phyloP scores from a whole-genome alignment of 2,888 invertebrate species.

The Melipona beecheii region DNA sequence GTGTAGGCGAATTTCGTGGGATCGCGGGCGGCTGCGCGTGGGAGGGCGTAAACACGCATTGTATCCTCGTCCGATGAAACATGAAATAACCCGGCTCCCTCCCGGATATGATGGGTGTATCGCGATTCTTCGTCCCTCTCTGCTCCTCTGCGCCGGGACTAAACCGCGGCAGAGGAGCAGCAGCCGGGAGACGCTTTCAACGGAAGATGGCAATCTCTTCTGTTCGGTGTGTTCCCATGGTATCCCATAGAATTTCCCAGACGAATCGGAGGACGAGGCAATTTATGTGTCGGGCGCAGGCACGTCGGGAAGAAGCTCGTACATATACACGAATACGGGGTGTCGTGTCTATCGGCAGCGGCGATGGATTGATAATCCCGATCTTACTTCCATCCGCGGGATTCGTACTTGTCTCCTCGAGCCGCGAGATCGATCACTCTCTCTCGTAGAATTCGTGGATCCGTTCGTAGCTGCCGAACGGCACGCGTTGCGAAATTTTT shows the following conservation, averaged over 20 bases:
- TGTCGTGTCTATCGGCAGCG: conserved; percentile 18
- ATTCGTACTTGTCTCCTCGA: neutral
- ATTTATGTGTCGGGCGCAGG: conserved; percentile 56
- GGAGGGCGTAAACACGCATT: conserved; percentile 42
- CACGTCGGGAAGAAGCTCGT: conserved; percentile 14
- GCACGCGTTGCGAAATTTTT: conserved; percentile 47
- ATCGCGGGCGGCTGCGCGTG: conserved; percentile 8
- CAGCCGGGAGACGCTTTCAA: conserved; percentile 43
- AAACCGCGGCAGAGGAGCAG: conserved; percentile 2
- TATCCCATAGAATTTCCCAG: conserved; percentile 37
- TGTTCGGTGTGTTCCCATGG: conserved; percentile 43
- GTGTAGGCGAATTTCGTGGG: conserved; percentile 33
- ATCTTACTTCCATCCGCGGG: neutral
- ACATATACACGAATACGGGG: neutral
- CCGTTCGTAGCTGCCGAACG: neutral
- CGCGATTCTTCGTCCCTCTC: conserved; percentile 28
- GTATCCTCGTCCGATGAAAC: conserved; percentile 47
- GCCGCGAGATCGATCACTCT: neutral
- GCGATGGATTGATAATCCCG: conserved; percentile 23
- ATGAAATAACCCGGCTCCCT: conserved; percentile 38
- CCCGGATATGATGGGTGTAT: conserved; percentile 49
- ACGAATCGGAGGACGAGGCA: conserved; percentile 29
- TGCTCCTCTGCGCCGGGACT: neutral
- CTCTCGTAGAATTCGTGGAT: neutral
- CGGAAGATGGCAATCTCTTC: conserved; percentile 57